Evolutionary conservation across 2,888 invertebrate genomes (phyloP).

Genomic region (Myopa tessellatipennis): DNA sequence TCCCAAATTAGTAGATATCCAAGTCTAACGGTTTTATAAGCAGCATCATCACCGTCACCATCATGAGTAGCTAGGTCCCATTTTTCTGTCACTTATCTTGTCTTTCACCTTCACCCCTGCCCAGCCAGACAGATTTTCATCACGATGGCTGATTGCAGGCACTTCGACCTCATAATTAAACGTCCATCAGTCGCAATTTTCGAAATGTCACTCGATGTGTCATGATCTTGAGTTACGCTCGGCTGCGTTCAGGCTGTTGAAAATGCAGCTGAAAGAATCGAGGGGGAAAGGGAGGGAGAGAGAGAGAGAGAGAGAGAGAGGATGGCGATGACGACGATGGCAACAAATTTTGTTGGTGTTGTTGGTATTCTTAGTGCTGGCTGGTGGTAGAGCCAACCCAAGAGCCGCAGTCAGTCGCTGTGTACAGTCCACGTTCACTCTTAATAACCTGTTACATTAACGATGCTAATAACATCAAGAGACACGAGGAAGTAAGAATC

Average conservation of each 20-base stretch:
- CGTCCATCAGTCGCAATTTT: slow-evolving; percentile 32
- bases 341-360: neutral
- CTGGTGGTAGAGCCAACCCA: no score
- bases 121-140: neutral
- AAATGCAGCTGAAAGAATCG: neutral
- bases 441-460: no score
- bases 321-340: neutral
- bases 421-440: no score
- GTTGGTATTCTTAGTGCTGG: neutral
- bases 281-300: neutral
- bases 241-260: neutral
- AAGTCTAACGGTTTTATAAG: no score
- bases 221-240: neutral
- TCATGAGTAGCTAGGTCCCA: no score
- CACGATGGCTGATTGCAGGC: slow-evolving; percentile 5
- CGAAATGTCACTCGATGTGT: slow-evolving; percentile 23
- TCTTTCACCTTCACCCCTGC: no score
- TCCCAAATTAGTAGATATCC: no score
- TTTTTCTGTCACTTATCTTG: no score
- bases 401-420: no score
- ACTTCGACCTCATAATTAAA: slow-evolving; percentile 21
- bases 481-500: no score
- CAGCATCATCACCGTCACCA: no score
- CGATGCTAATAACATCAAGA: no score
- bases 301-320: neutral